Conservation (phyloP, 2,888 invertebrate species). For the Euzetes globulus region DNA sequence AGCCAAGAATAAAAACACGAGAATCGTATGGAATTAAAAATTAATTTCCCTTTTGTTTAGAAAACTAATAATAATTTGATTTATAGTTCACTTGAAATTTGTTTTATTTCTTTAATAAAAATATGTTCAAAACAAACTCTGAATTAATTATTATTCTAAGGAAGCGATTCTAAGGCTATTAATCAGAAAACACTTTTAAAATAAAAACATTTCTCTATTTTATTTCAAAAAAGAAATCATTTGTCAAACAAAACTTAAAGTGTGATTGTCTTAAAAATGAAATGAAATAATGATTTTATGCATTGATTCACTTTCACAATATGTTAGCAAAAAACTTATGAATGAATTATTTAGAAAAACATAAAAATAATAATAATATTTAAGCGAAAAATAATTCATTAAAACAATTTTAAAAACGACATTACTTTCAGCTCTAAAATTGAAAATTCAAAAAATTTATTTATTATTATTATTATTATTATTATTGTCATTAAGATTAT, state of each 20-base stretch:
- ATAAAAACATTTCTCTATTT: background rate
- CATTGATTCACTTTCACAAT: slow-evolving; percentile 18
- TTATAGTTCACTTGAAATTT: too few relatives aligned
- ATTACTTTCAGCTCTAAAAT: background rate
- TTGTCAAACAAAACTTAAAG: background rate
- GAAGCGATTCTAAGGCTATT: too few relatives aligned
- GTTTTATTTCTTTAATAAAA: too few relatives aligned
- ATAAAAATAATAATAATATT: background rate
- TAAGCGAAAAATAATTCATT: background rate
- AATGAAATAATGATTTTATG: slow-evolving; percentile 5
- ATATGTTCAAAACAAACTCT: too few relatives aligned
- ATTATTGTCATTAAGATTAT: slow-evolving; percentile 2
- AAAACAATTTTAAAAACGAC: too few relatives aligned
- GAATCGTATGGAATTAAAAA: too few relatives aligned
- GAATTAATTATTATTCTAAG: too few relatives aligned
- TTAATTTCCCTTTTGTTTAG: too few relatives aligned
- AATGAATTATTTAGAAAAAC: background rate
- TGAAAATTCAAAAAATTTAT: background rate
- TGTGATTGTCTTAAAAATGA: background rate
- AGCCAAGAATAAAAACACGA: too few relatives aligned
- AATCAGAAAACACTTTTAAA: too few relatives aligned
- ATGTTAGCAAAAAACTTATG: background rate
- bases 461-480: slow-evolving; percentile 12
- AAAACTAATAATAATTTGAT: too few relatives aligned
- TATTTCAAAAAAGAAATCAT: background rate